A percentile compares a stretch with the other conserved stretches of the same genome.
Conservation (phyloP, 53 echinoderm and acorn worm species). For the Antedon mediterranea region DNA sequence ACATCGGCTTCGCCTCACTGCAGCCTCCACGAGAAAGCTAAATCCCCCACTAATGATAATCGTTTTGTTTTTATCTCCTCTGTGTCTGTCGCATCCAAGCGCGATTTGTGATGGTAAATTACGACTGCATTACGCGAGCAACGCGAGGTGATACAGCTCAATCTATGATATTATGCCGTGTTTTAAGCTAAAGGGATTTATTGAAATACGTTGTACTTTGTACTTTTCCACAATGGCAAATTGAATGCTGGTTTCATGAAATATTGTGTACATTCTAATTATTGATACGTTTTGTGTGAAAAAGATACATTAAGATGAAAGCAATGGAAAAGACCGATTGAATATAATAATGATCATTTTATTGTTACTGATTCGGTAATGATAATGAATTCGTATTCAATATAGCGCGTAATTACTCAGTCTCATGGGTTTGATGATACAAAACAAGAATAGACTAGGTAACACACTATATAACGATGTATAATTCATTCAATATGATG, state of each 20-base stretch:
- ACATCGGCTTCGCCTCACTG: constrained; percentile 1
- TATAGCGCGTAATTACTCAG: no score
- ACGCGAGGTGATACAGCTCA: neutral
- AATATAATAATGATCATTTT: no score
- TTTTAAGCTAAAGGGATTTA: neutral
- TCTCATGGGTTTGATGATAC: no score
- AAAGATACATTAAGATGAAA: no score
- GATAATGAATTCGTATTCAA: no score
- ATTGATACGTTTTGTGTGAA: no score
- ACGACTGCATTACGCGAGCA: neutral
- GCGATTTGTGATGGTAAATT: neutral
- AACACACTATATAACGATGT: no score
- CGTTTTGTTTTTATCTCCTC: constrained; percentile 1
- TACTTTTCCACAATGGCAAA: neutral
- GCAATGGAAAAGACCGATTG: no score
- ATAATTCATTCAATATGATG: no score
- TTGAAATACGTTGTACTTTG: neutral
- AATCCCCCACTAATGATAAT: neutral
- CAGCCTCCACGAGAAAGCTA: neutral
- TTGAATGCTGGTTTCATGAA: neutral
- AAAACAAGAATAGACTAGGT: no score
- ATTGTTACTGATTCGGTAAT: no score
- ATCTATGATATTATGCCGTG: neutral
- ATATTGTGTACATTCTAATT: no score
- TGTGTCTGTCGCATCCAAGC: neutral